phyloP scores from a whole-genome alignment of 2,888 invertebrate species.

The Acanthopleura granulata region DNA sequence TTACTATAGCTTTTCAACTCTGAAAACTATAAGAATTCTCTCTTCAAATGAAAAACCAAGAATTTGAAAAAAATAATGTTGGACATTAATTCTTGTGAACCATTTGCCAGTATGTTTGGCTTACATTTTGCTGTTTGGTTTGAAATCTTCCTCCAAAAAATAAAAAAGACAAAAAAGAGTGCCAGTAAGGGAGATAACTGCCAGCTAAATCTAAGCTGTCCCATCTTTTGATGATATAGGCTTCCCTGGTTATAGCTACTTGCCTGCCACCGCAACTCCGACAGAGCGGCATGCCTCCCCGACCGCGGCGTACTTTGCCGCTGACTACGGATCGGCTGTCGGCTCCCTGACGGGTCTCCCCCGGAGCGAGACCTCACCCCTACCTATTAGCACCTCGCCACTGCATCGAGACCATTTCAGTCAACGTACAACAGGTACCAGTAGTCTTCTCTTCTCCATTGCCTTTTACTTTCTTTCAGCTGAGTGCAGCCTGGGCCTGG shows the following conservation, averaged over 20 bases:
- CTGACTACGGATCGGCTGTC: constrained; percentile 50
- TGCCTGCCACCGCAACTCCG: constrained; percentile 72
- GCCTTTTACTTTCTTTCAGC: neutral
- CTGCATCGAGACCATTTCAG: constrained; percentile 63
- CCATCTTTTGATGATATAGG: constrained; percentile 58
- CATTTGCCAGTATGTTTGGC: no score
- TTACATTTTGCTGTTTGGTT: neutral
- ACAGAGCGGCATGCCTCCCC: constrained; percentile 70
- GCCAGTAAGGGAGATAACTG: no score
- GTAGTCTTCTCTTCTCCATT: constrained; percentile 22
- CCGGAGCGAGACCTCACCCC: constrained; percentile 62
- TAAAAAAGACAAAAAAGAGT: neutral
- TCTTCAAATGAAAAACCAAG: neutral
- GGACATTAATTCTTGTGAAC: no score
- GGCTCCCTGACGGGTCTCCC: constrained; percentile 50
- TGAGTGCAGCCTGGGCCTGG: neutral
- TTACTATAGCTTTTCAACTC: neutral
- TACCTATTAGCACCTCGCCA: constrained; percentile 62
- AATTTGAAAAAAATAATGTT: neutral
- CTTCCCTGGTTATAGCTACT: constrained; percentile 72
- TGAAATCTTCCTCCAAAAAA: neutral
- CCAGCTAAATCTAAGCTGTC: constrained; percentile 16
- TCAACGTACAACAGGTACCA: constrained; percentile 58
- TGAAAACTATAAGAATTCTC: neutral
- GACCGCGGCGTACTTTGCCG: constrained; percentile 64